A percentile compares a stretch with the other conserved stretches of the same genome.
phyloP scores from a whole-genome alignment of 2,888 invertebrate genomes.

The Caenorhabditis imperialis region DNA sequence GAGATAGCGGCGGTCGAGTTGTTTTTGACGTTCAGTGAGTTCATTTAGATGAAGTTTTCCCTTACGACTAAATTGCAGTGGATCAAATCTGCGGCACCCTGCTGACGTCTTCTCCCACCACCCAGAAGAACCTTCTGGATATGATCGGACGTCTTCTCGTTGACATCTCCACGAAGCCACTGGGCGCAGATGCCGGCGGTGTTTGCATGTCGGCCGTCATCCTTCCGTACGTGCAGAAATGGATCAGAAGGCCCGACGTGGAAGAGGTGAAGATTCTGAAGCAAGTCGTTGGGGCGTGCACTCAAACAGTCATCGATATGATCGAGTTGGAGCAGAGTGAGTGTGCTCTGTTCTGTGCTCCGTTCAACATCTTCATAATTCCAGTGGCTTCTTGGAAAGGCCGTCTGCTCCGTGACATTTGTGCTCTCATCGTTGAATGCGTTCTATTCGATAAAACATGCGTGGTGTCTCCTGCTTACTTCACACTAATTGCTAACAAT shows the following conservation, averaged over 20 bases:
- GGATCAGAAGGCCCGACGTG: conserved; percentile 85
- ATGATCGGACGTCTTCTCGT: conserved; percentile 60
- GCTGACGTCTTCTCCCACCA: conserved; percentile 56
- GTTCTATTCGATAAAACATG: conserved; percentile 48
- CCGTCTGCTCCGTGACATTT: conserved; percentile 61
- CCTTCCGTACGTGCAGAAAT: conserved; percentile 92
- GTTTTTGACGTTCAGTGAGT: conserved; percentile 58
- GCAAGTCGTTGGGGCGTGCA: conserved; percentile 64
- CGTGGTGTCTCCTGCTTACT: conserved; percentile 49
- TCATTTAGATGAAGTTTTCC: not conserved
- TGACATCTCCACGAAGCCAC: conserved; percentile 49
- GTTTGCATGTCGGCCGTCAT: conserved; percentile 93
- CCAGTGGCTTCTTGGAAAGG: conserved; percentile 58
- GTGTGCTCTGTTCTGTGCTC: not conserved
- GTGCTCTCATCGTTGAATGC: conserved; percentile 61
- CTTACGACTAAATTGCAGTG: conserved; percentile 54
- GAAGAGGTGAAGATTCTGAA: conserved; percentile 60
- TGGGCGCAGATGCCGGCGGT: conserved; percentile 89
- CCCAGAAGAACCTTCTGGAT: conserved; percentile 61
- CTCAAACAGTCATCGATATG: conserved; percentile 63
- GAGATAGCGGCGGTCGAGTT: conserved; percentile 63
- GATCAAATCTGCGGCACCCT: conserved; percentile 65
- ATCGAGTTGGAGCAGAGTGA: conserved; percentile 54
- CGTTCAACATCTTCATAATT: not conserved
- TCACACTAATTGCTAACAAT: conserved; percentile 43